Percentiles rank a stretch among this genome's conserved stretches.
Evolutionary conservation across 2,113 vertebrate genomes (phyloP).

Genomic region (Leucoraja erinaceus): DNA sequence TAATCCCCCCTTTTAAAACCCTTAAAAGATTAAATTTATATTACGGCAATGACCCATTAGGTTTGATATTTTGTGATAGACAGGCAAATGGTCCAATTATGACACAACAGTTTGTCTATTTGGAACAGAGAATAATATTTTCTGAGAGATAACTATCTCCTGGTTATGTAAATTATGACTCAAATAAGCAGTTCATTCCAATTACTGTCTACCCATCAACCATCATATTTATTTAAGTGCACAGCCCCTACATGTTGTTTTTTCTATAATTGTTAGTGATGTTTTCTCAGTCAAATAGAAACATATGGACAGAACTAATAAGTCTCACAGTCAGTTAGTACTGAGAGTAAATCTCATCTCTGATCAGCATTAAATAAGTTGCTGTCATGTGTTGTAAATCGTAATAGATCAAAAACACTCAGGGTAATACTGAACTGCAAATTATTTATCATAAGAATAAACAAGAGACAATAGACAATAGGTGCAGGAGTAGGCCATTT

Average conservation of each 20-base stretch:
- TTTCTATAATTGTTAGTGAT: not conserved
- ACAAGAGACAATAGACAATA: too few species aligned
- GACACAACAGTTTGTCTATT: not conserved
- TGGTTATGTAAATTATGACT: not conserved
- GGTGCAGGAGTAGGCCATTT: too few species aligned
- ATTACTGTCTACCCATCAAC: not conserved
- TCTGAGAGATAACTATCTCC: not conserved
- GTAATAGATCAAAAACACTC: not conserved
- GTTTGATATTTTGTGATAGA: not conserved
- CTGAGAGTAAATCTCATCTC: not conserved
- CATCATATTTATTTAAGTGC: not conserved
- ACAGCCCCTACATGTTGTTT: not conserved
- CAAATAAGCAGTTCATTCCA: not conserved
- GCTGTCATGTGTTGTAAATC: not conserved
- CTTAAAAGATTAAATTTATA: not conserved
- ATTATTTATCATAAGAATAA: not conserved
- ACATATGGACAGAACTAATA: too few species aligned
- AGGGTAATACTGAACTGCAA: not conserved
- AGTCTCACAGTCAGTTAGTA: not conserved
- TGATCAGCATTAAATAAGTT: not conserved
- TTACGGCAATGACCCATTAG: not conserved
- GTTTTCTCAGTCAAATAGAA: not conserved
- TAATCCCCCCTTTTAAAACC: not conserved
- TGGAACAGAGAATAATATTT: too few species aligned
- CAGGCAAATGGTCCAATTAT: not conserved